phyloP scores from a whole-genome alignment of 2,113 vertebrate species.

The Rhinopomastus cyanomelas region DNA sequence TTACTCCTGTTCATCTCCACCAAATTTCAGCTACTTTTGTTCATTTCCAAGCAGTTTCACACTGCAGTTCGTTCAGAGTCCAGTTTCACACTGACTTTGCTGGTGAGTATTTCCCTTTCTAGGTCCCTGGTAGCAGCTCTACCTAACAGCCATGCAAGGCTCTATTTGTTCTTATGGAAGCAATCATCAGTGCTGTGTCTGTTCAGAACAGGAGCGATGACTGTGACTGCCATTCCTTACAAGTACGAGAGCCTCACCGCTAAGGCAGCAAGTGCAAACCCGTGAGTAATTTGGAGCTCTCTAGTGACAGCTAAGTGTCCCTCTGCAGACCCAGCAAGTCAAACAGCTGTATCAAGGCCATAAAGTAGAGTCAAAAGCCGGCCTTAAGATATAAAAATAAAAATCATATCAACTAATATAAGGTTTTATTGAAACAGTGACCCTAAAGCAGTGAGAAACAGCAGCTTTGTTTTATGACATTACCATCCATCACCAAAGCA shows the following conservation, averaged over 20 bases:
- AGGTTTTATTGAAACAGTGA: background rate
- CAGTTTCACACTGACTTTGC: too few species aligned
- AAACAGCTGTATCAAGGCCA: background rate
- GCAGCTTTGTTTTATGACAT: background rate
- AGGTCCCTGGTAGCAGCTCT: background rate
- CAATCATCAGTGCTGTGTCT: background rate
- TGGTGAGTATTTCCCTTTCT: background rate
- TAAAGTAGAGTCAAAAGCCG: background rate
- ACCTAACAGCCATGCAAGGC: accelerated
- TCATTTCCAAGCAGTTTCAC: background rate
- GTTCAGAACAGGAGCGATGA: background rate
- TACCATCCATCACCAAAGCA: background rate
- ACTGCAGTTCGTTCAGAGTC: background rate
- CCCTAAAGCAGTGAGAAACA: background rate
- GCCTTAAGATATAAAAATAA: background rate
- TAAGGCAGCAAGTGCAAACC: background rate
- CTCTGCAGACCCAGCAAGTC: background rate
- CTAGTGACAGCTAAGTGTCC: background rate
- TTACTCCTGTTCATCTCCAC: background rate
- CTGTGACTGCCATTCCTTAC: background rate
- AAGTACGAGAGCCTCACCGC: background rate
- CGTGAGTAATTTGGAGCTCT: background rate
- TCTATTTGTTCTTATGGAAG: background rate
- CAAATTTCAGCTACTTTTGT: background rate
- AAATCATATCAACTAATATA: background rate